Conservation (phyloP, 2,797 vertebrate genomes). For the Chiloscyllium punctatum region DNA sequence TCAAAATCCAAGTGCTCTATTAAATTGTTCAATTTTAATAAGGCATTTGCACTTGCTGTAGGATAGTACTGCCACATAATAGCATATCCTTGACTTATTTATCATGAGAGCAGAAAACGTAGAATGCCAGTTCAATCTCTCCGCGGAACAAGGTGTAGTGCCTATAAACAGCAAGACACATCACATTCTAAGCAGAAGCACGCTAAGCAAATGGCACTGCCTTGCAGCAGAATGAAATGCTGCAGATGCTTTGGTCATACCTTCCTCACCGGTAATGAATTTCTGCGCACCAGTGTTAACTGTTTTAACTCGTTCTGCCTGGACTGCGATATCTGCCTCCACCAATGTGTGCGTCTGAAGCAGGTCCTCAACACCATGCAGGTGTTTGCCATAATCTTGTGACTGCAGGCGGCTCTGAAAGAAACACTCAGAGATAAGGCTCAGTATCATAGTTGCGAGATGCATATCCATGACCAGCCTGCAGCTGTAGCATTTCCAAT, state of each 20-base stretch:
- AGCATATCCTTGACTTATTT: not conserved
- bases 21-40: not conserved
- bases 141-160: no score
- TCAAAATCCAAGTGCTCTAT: not conserved
- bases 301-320: slow-evolving; percentile 79
- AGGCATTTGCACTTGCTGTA: not conserved
- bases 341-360: slow-evolving; percentile 86
- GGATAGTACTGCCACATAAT: not conserved
- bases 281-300: slow-evolving; percentile 70
- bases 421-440: not conserved
- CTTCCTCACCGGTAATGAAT: slow-evolving; percentile 68
- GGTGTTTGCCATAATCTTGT: slow-evolving; percentile 84
- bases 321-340: slow-evolving; percentile 83
- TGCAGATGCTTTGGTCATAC: slow-evolving; percentile 51
- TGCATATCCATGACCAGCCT: not conserved
- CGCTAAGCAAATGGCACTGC: not conserved
- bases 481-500: not conserved
- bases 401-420: slow-evolving; percentile 81
- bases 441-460: not conserved
- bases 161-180: not conserved
- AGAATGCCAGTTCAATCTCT: not conserved
- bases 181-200: not conserved
- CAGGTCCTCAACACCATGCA: slow-evolving; percentile 84
- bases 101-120: not conserved
- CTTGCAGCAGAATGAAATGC: no score